phyloP scores from a whole-genome alignment of 2,113 vertebrate genomes.

The Periophthalmodon schlosseri region DNA sequence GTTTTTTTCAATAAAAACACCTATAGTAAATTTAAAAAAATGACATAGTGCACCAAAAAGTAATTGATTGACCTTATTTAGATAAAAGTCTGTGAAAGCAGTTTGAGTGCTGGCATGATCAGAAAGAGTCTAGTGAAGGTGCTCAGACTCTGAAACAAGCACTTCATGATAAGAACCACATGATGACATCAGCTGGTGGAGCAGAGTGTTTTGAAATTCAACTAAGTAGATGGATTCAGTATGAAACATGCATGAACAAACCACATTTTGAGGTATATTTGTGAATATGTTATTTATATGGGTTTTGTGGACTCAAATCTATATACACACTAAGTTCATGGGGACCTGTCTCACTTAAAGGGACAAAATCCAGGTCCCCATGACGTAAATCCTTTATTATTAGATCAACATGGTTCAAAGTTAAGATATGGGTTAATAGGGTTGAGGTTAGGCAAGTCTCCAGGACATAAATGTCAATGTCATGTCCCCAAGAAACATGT shows the following conservation, averaged over 20 bases:
- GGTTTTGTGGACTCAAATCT: background rate
- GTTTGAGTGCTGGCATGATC: background rate
- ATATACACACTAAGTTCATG: background rate
- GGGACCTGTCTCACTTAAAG: background rate
- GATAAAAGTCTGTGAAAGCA: too few relatives aligned
- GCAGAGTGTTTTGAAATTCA: too few relatives aligned
- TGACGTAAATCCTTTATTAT: background rate
- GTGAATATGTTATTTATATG: background rate
- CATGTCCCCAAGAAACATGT: background rate
- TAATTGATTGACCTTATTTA: too few relatives aligned
- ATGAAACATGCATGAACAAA: too few relatives aligned
- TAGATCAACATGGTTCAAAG: background rate
- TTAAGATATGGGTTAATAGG: background rate
- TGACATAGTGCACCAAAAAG: too few relatives aligned
- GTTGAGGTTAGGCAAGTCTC: background rate
- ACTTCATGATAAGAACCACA: background rate
- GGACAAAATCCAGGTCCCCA: background rate
- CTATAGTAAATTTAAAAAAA: too few relatives aligned
- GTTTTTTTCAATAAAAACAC: too few relatives aligned
- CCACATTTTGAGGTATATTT: background rate
- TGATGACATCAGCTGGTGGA: too few relatives aligned
- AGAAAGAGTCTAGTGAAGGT: background rate
- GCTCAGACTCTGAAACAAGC: background rate
- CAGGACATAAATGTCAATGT: background rate
- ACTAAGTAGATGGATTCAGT: too few relatives aligned